Base-by-base conservation (phyloP, 2,113 vertebrate genomes). In the Lepisosteus oculatus region DNA sequence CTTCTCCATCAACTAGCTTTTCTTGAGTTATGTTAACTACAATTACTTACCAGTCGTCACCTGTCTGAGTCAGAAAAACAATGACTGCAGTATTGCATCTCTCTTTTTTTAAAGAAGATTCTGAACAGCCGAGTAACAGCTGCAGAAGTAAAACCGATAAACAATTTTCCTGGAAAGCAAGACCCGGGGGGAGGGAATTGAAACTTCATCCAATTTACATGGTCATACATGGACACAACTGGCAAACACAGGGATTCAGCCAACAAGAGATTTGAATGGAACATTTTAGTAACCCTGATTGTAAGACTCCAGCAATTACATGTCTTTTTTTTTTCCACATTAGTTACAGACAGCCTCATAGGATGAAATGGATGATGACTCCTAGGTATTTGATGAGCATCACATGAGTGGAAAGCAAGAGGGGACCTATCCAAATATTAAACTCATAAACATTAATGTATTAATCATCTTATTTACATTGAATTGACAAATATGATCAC, bases 81-180 rank as follows among this genome's bases (percentile, higher is more conserved):
- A 43, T 72, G 44, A 29, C 65, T 51, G 63, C 43, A 65, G 66
- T 65, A 67, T 66, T 17, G 69, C 51, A 11, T 51, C 47, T 51
- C 47, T 51, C 47, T 9, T 51, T 66, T 55, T 74, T 72, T 57
- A 41, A 68, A 62, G 72, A 72, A 71, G 63, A 56, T 73, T 74
- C 75, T 72, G 65, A 61, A 69, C 54, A 76, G 70, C 63, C 42
- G 57, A 66, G 61, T 70, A 79, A 74, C 77, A 83, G 81, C 79
- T 83, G 81, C 72, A 74, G 70, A 69, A 77, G 74, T 76, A 72
- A 77, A 72, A 59, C 51, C 61, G 77, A 77, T 70, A 75, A 79
- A 76, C 72, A 76, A 65, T 80, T 80, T 80, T 66, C 77, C 68
- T 71, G 67, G 79, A 51, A 9, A 51, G 47, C 1, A 1, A 9